A percentile compares a stretch with the other conserved stretches of the same genome.
Evolutionary conservation across 2,888 invertebrate genomes (phyloP).

Genomic region (Cephonodes hylas): DNA sequence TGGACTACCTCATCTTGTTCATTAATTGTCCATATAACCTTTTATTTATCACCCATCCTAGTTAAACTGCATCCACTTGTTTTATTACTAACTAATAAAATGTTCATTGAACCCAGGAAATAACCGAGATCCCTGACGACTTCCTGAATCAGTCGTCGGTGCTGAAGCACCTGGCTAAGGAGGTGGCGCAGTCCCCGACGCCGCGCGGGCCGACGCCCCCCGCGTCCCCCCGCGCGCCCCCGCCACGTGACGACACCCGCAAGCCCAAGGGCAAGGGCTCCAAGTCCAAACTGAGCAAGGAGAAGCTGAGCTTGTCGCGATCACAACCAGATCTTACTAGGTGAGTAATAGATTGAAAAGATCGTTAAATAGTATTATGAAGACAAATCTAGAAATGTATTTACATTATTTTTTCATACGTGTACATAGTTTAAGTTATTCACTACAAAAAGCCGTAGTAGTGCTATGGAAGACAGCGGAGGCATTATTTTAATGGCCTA

Average conservation of each 20-base stretch:
- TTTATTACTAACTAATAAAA: too few relatives aligned
- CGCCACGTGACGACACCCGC: constrained; percentile 43
- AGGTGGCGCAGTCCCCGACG: constrained; percentile 80
- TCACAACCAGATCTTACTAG: constrained; percentile 92
- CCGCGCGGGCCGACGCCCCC: constrained; percentile 63
- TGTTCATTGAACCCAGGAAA: constrained; percentile 77
- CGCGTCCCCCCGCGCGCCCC: constrained; percentile 52
- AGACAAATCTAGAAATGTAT: too few relatives aligned
- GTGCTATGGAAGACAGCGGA: too few relatives aligned
- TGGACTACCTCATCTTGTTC: too few relatives aligned
- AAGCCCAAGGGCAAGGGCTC: constrained; percentile 59
- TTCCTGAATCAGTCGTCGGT: constrained; percentile 91
- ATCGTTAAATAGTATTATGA: too few relatives aligned
- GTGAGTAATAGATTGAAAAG: constrained; percentile 45
- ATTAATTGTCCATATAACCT: too few relatives aligned
- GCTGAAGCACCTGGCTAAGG: constrained; percentile 91
- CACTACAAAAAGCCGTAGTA: too few relatives aligned
- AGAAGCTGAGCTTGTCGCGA: constrained; percentile 85
- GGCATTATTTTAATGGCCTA: too few relatives aligned
- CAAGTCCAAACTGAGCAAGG: constrained; percentile 73
- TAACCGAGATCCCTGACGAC: constrained; percentile 92
- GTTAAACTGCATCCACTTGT: too few relatives aligned
- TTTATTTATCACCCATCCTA: too few relatives aligned
- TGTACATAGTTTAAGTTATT: too few relatives aligned
- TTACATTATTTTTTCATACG: too few relatives aligned